Evolutionary conservation across 2,888 invertebrate genomes (phyloP), one percentile per base, ranked within the genome.

Genomic region (Camptogramma bilineatum): DNA sequence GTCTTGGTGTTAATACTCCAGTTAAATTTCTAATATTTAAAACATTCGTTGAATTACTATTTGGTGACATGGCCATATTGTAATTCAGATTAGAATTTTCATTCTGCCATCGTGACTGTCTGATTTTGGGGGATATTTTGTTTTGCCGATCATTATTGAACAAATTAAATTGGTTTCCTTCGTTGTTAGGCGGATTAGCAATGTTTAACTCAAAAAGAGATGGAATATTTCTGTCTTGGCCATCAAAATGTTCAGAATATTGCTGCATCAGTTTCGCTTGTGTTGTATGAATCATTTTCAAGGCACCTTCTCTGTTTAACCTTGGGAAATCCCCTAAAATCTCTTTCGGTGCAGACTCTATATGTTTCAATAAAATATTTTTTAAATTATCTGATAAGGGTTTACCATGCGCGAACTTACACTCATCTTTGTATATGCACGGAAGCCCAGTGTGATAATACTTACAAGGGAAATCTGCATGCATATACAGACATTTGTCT

Each of bases 401-500:
- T 76, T 96, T 96, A 18, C 96, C 96, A 85, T 99, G 99, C 28
- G 98, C 97, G 88, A 99, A 99, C 88, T 98, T 98, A 91, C 99
- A 99, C 68, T 96, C 96, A n/a, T 96, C 96, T 80, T 95, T 95
- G 54, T 94, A 95, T 71, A 95, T 95, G 87, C 99, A 99, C 60
- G 96, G 96, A 86, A 97, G 94, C 70, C 98, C 98, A 57, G 98
- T 97, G 85, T 99, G 99, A 89, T 96, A 98, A 92, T 97, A 99
- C 94, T 99, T 99, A 92, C 99, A 99, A 17, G 99, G 99, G 87
- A 98, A 99, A 86, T 99, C 98, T 78, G 97, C 95, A 91, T 99
- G 99, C 97, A 99, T 97, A 84, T 98, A 99, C 18, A 97, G 94
- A 92, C 99, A 99, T 88, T 98, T 97, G 76, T 98, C 98, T 78